Percentiles rank a stretch among this genome's conserved stretches.
phyloP scores from a whole-genome alignment of 2,888 invertebrate genomes.

The Torymus aiolomorphi region DNA sequence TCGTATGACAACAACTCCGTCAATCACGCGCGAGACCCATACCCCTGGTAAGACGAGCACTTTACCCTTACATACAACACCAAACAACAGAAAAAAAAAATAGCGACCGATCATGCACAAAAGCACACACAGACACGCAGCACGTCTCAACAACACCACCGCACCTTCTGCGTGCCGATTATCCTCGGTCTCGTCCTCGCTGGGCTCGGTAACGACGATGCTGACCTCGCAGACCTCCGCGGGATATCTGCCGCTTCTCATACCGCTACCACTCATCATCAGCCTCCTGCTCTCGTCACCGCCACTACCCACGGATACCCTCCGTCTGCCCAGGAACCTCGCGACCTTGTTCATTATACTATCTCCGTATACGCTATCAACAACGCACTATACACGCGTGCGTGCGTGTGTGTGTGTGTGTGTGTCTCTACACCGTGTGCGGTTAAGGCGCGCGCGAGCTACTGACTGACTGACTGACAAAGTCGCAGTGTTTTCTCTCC shows the following conservation, averaged over 20 bases:
- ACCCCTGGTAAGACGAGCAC: too few species aligned
- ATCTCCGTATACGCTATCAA: not conserved
- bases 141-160: too few species aligned
- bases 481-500: not conserved
- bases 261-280: too few species aligned
- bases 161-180: too few species aligned
- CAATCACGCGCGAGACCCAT: too few species aligned
- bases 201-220: slow-evolving; percentile 62
- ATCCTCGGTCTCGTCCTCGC: slow-evolving; percentile 53
- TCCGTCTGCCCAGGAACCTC: not conserved
- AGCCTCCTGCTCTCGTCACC: not conserved
- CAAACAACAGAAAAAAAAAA: too few species aligned
- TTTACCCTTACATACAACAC: too few species aligned
- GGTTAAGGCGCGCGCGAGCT: not conserved
- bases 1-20: too few species aligned
- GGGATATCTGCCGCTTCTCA: slow-evolving; percentile 51
- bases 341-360: slow-evolving; percentile 21
- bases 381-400: not conserved
- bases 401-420: too few species aligned
- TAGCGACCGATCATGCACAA: too few species aligned
- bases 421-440: not conserved
- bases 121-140: too few species aligned
- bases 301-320: not conserved
- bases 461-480: slow-evolving; percentile 5
- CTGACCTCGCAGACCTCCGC: slow-evolving; percentile 64